Percentiles rank a stretch among this genome's conserved stretches.
These are phyloP conservation scores for Gandaritis pyraliata DNA, from an alignment of 2,888 invertebrate genomes.

Conservation along the genomic window DNA sequence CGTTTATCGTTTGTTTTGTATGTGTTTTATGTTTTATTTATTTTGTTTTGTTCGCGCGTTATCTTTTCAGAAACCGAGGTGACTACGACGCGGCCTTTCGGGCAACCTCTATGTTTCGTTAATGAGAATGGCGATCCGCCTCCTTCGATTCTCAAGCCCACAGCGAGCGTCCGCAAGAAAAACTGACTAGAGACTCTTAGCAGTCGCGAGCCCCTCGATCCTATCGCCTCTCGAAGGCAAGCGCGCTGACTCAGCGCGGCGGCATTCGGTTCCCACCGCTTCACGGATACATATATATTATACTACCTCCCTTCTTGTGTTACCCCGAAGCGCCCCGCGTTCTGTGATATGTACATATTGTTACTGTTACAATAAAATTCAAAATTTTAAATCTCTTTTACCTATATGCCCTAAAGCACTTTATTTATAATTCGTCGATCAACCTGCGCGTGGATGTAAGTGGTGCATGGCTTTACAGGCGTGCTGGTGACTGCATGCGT, in stretches of 20 bases:
- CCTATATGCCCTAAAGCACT: conserved; percentile 66
- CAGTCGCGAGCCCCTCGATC: conserved; percentile 57
- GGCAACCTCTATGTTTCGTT: conserved; percentile 90
- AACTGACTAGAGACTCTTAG: conserved; percentile 65
- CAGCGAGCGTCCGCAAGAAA: conserved; percentile 82
- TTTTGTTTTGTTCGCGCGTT: conserved; percentile 70
- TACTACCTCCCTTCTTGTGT: conserved; percentile 54
- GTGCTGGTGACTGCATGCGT: conserved; percentile 75
- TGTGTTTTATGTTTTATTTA: conserved; percentile 63
- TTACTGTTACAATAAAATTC: conserved; percentile 83
- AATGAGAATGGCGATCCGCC: conserved; percentile 83
- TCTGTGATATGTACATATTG: conserved; percentile 84
- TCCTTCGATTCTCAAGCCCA: conserved; percentile 80
- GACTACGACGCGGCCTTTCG: conserved; percentile 88
- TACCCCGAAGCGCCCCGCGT: conserved; percentile 83
- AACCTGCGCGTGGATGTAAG: conserved; percentile 70
- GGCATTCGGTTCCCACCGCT: conserved; percentile 62
- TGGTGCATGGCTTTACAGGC: conserved; percentile 81
- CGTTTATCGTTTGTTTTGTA: no score
- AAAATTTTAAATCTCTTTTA: conserved; percentile 68
- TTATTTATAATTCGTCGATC: conserved; percentile 59
- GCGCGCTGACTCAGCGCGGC: conserved; percentile 69
- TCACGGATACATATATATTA: conserved; percentile 61
- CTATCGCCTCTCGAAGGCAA: conserved; percentile 62
- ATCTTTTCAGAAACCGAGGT: conserved; percentile 82